Base-by-base conservation (phyloP, 2,888 invertebrate genomes). In the Apoderus coryli region DNA sequence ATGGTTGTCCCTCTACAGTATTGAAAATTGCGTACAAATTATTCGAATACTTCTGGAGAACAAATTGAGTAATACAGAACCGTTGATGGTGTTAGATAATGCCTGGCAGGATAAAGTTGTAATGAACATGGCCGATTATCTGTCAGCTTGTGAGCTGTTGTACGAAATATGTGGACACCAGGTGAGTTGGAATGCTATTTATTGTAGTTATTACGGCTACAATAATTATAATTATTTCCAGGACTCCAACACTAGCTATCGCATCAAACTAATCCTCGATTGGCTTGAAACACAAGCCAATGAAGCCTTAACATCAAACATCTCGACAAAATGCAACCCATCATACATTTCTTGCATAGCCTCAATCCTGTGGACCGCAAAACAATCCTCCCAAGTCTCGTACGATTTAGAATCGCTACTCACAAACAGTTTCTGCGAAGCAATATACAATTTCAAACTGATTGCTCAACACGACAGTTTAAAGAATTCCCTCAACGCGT, bases 401-500 rank as follows among this genome's bases (percentile, higher is more conserved):
- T 69, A 72, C 9, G 70, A 80, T 48, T 53, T 88, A 13, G 62
- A 70, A 22, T 64, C 68, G 13, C 57, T 85, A 32, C 67, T 86
- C 23, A 76, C 80, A 0, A 67, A 72, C 30, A 75, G 81, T 24
- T 56, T 89, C 2, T 82, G 88, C 49, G 76, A 80, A 40, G 65
- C 72, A 1, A 61, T 89, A 13, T 81, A 77, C 54, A 68, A 72
- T 29, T 85, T 89, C 78, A 74, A 80, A 11, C 63, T 72, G 31
- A 63, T 66, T n/a, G 62, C 82, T 25, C 69, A 72, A 23, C 69
- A 73, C 32, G 72, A 76, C 31, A 71, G 78, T 2, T 61, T 89
- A 29, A 89, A 89, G 58, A 73, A 76, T 46, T 72, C 86, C 0
- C 68, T 90, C n/a, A 86, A 90, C 57, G 73, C 80, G 47, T 69